Base-by-base conservation (phyloP, 2,888 invertebrate genomes). In the Spilosoma lubricipeda region DNA sequence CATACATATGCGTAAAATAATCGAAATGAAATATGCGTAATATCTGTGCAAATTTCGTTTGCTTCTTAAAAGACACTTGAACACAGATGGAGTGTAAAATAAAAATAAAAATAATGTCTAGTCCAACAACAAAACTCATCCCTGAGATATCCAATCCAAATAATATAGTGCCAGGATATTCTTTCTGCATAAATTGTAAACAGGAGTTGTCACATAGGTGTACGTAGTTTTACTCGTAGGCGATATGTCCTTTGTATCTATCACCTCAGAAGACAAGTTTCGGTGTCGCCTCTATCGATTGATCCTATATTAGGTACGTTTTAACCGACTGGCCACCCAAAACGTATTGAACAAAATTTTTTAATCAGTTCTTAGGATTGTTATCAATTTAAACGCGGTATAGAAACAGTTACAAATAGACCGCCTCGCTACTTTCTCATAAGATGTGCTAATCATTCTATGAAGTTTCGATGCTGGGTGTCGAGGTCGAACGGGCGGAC, bases 401-500 rank as follows among this genome's bases (percentile, higher is more conserved):
- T 30, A 59, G 75, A 75, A 59, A 5, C 72, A 70, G 8, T 68
- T 75, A 72, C 74, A 80, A 78, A 76, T 18, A 69, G 33, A 56
- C 81, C 76, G 76, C 64, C 70, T 71, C 15, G 59, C 66, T 75
- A 76, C 78, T 70, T 66, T 71, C 68, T 70, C 11, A 39, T 68
- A 63, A 73, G 42, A 72, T 74, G 67, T 77, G 70, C 71, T 70
- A 76, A 70, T 67, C 39, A 74, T 91, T 92, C 91, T 76, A 42
- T 87, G 90, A 91, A 92, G 77, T 63, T 88, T 84, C 90, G 90
- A 90, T 87, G 85, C 75, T 85, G 85, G 88, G 88, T 89, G 87
- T 77, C 77, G 81, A 78, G 86, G 86, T 85, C 87, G 83, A 42
- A 69, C 75, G 20, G 68, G 71, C 70, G 67, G 76, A 66, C 74